A percentile compares a stretch with the other conserved stretches of the same genome.
Evolutionary conservation across 2,113 vertebrate species (phyloP).

Genomic region (Tichodroma muraria): DNA sequence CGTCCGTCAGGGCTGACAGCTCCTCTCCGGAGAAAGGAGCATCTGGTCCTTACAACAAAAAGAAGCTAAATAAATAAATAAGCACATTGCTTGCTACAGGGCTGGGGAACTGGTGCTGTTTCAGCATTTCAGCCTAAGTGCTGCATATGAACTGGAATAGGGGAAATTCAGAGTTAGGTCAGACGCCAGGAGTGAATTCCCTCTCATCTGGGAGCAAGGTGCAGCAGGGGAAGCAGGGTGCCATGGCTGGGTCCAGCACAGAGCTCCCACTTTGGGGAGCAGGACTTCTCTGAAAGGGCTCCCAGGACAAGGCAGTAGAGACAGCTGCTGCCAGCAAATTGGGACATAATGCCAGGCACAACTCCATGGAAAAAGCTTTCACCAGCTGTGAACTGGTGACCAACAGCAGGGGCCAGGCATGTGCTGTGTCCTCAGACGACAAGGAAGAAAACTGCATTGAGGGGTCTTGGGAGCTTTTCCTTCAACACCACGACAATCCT

Average conservation of each 20-base stretch:
- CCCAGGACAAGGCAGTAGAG: neutral
- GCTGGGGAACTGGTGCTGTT: neutral
- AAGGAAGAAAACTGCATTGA: neutral
- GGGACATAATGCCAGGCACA: neutral
- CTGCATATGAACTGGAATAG: neutral
- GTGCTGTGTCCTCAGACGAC: fast-evolving
- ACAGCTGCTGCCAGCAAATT: neutral
- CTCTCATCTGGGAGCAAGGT: neutral
- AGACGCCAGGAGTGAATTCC: neutral
- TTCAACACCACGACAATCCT: fast-evolving
- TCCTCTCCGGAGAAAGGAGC: conserved; percentile 25
- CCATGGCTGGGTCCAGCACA: neutral
- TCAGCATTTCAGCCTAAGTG: neutral
- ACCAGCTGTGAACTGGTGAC: neutral
- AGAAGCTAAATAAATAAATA: conserved; percentile 26
- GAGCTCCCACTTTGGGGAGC: neutral
- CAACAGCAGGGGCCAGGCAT: fast-evolving
- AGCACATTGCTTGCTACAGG: neutral
- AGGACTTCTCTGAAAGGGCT: neutral
- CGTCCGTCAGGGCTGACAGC: conserved; percentile 41
- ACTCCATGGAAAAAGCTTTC: neutral
- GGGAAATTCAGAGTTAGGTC: neutral
- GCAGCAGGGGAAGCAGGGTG: neutral
- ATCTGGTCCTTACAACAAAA: conserved; percentile 28
- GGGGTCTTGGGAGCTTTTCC: neutral